Conservation (phyloP, 1,140 invertebrate species). For the Eueides isabella region DNA sequence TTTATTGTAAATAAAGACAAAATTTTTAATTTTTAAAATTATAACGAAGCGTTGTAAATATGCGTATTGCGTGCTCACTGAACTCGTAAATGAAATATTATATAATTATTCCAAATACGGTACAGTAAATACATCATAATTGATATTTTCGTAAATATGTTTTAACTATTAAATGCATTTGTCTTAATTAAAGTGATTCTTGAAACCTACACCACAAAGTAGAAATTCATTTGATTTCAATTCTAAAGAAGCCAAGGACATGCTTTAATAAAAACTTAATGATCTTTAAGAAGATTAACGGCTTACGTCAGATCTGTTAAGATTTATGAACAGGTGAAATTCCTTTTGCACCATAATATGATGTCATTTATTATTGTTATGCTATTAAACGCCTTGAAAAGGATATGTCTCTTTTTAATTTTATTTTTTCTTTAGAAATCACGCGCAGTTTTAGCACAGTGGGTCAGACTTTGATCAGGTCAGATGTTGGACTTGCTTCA, state of each 20-base stretch:
- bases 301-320: conserved; percentile 20
- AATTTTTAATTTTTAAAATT: no score
- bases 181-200: neutral
- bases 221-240: neutral
- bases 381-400: neutral
- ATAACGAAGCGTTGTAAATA: no score
- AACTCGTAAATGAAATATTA: neutral
- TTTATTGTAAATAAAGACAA: no score
- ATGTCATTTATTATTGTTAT: neutral
- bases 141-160: neutral
- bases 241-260: neutral
- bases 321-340: conserved; percentile 26
- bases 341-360: conserved; percentile 3
- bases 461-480: no score
- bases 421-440: neutral
- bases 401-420: neutral
- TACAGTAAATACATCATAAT: no score
- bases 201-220: neutral
- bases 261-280: conserved; percentile 18
- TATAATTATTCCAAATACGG: no score
- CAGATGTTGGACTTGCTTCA: no score
- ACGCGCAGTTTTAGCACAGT: no score
- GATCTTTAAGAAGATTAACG: conserved; percentile 18
- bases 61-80: no score
- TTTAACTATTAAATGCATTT: neutral